Conservation (phyloP, 2,888 invertebrate genomes). For the Fabriciana adippe region DNA sequence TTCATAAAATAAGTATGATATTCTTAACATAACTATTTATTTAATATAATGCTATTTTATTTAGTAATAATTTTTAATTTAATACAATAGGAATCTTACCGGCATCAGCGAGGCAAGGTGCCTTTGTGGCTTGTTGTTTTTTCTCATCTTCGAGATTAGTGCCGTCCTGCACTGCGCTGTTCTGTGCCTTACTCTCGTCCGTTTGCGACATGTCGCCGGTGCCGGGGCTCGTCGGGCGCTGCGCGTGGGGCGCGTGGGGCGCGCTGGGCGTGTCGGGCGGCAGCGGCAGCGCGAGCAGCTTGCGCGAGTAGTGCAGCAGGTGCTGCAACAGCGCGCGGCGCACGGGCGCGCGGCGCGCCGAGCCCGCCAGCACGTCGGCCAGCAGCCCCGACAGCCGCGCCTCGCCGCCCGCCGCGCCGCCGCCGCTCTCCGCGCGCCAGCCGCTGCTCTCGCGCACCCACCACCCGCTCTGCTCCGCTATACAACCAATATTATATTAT, state of each 20-base stretch:
- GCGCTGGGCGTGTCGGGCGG: constrained; percentile 42
- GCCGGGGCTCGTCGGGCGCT: not conserved
- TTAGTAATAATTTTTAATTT: not conserved
- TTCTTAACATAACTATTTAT: not conserved
- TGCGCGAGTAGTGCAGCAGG: constrained; percentile 85
- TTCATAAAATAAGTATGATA: not conserved
- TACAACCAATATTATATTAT: not conserved
- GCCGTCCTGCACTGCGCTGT: constrained; percentile 49
- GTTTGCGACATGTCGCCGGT: constrained; percentile 83
- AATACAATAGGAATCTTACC: constrained; percentile 61
- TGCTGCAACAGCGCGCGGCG: constrained; percentile 88
- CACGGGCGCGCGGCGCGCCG: constrained; percentile 80
- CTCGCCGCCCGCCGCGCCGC: constrained; percentile 83
- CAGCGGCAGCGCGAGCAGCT: constrained; percentile 80
- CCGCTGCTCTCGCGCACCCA: constrained; percentile 56
- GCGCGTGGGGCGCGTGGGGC: constrained; percentile 34
- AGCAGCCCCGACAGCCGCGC: constrained; percentile 84
- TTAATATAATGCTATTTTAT: not conserved
- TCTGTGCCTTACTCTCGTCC: constrained; percentile 90
- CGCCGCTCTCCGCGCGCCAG: constrained; percentile 67
- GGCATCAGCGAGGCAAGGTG: constrained; percentile 89
- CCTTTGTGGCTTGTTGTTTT: constrained; percentile 74
- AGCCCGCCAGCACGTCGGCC: constrained; percentile 84
- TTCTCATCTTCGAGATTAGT: constrained; percentile 73
- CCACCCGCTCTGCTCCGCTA: constrained; percentile 64